Evolutionary conservation across 1,140 invertebrate genomes (phyloP).

Genomic region (Drosophila rhopaloa): DNA sequence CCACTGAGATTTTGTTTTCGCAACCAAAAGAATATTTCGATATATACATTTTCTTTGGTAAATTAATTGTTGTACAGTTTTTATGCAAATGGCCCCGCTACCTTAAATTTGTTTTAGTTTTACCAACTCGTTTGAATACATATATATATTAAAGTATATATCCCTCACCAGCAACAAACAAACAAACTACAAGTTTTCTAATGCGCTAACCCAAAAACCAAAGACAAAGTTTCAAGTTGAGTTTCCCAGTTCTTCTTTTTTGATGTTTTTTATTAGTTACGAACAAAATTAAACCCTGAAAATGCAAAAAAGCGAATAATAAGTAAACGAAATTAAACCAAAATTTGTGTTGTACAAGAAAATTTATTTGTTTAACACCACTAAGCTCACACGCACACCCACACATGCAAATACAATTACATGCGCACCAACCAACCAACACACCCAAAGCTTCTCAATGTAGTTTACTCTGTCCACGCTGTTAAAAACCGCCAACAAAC

Average conservation of each 20-base stretch:
- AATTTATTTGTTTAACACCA: conserved; percentile 76
- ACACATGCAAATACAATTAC: conserved; percentile 18
- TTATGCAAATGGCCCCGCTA: conserved; percentile 83
- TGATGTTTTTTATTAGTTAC: conserved; percentile 58
- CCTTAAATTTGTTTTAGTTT: conserved; percentile 84
- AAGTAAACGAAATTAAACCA: conserved; percentile 37
- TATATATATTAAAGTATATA: conserved; percentile 26
- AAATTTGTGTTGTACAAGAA: conserved; percentile 70
- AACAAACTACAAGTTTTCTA: conserved; percentile 22
- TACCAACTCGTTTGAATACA: conserved; percentile 26
- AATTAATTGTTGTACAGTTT: conserved; percentile 78
- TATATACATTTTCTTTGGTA: conserved; percentile 37
- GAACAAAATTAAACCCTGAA: conserved; percentile 43
- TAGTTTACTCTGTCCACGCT: conserved; percentile 67
- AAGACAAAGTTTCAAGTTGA: conserved; percentile 66
- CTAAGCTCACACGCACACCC: conserved; percentile 61
- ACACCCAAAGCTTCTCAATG: conserved; percentile 72
- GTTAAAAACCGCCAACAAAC: conserved; percentile 56
- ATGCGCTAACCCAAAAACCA: conserved; percentile 44
- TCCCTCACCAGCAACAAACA: conserved; percentile 26
- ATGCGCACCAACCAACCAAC: conserved; percentile 27
- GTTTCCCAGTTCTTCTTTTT: conserved; percentile 63
- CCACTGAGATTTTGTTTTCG: conserved; percentile 65
- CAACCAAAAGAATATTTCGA: conserved; percentile 80
- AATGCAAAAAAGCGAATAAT: conserved; percentile 11